These are phyloP conservation scores for Echinops telfairi DNA, from an alignment of 2,113 vertebrate species.

Conservation along the genomic window DNA sequence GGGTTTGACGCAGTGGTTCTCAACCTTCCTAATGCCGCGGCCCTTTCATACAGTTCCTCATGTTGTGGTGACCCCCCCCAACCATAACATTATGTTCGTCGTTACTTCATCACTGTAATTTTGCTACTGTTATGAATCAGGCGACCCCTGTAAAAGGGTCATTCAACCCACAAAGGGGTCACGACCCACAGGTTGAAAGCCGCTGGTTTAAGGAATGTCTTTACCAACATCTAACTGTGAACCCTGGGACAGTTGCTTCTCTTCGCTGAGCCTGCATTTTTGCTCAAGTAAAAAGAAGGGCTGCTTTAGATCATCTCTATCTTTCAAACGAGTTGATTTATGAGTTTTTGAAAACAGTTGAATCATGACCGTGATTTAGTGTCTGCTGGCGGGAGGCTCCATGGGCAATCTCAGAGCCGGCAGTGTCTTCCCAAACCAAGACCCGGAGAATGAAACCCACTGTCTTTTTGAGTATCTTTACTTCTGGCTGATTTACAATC, in stretches of 20 bases:
- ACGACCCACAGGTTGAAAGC: too few relatives aligned
- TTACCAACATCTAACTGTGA: background rate
- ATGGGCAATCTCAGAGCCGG: background rate
- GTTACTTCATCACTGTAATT: too few relatives aligned
- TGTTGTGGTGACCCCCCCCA: too few relatives aligned
- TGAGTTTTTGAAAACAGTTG: too few relatives aligned
- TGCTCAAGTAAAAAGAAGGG: conserved; percentile 13
- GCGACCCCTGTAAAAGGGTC: too few relatives aligned
- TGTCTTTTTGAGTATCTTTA: rapidly evolving
- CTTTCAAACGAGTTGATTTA: background rate
- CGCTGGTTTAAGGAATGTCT: background rate
- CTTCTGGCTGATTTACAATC: background rate
- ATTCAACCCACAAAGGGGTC: too few relatives aligned
- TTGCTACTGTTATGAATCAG: too few relatives aligned
- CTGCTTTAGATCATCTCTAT: background rate
- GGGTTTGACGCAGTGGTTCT: too few relatives aligned
- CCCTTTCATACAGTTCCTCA: too few relatives aligned
- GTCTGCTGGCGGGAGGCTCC: background rate
- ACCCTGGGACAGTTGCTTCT: background rate
- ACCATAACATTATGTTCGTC: too few relatives aligned
- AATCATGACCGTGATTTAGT: background rate
- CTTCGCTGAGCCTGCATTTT: background rate
- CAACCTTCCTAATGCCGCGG: too few relatives aligned
- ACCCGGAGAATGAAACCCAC: background rate
- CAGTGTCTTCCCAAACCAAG: background rate